Evolutionary conservation across 1,140 invertebrate genomes (phyloP).

Genomic region (Calosoma granatense): DNA sequence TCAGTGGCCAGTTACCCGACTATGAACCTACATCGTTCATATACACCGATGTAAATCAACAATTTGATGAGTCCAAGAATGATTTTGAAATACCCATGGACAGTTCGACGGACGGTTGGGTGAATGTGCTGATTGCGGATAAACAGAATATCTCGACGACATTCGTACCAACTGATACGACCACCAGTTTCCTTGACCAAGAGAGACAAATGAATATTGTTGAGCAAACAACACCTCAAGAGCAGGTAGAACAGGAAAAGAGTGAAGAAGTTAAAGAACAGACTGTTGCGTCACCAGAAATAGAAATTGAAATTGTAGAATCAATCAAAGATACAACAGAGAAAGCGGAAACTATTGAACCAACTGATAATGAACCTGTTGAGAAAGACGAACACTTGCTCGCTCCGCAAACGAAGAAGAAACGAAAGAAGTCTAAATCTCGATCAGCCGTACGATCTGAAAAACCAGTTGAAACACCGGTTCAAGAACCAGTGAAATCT

Average conservation of each 20-base stretch:
- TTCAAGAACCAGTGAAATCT: constrained; percentile 33
- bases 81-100: background rate
- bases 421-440: constrained; percentile 22
- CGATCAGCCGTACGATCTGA: constrained; percentile 29
- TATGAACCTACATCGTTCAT: background rate
- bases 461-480: constrained; percentile 12
- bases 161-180: background rate
- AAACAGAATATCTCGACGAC: constrained; percentile 2
- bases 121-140: background rate
- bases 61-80: background rate
- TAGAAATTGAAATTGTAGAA: constrained; percentile 3
- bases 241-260: background rate
- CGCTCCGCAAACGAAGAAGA: constrained; percentile 24
- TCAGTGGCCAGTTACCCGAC: background rate
- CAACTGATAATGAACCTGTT: constrained; percentile 8
- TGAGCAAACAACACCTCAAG: background rate
- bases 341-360: constrained; percentile 9
- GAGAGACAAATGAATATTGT: background rate
- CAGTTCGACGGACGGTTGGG: background rate
- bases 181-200: background rate
- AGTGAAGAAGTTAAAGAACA: background rate
- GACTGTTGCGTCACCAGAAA: background rate
- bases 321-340: background rate
- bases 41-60: constrained; percentile 1
- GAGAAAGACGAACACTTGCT: constrained; percentile 18